Evolutionary conservation across 2,888 invertebrate species (phyloP).

Genomic region (Hemithea aestivaria): DNA sequence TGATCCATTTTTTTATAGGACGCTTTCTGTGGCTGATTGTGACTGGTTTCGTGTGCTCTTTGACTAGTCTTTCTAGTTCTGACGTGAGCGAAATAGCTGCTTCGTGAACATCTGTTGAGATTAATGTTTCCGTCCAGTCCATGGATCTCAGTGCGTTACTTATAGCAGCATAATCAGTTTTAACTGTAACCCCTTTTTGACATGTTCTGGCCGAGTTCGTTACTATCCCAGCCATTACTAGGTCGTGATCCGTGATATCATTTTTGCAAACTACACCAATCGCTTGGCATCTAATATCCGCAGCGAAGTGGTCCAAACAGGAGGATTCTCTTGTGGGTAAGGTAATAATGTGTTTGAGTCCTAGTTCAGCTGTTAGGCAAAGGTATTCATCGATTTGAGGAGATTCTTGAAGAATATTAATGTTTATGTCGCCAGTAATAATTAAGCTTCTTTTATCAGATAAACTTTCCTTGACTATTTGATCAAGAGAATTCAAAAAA

Average conservation of each 20-base stretch:
- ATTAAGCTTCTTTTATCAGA: too few species aligned
- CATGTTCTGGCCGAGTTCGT: neutral
- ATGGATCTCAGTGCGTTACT: neutral
- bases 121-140: neutral
- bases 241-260: neutral
- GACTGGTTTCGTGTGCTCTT: neutral
- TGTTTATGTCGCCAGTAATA: neutral
- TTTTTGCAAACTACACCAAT: neutral
- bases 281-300: neutral
- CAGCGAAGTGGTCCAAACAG: conserved; percentile 1
- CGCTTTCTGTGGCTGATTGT: neutral
- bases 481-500: too few species aligned
- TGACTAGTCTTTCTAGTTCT: neutral
- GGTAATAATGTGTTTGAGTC: neutral
- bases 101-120: neutral
- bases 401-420: neutral
- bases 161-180: neutral
- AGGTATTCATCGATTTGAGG: neutral
- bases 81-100: neutral
- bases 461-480: too few species aligned
- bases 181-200: neutral
- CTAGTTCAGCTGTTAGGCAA: neutral
- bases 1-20: neutral
- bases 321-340: neutral
- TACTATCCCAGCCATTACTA: conserved; percentile 1